phyloP scores from a whole-genome alignment of 2,888 invertebrate genomes.

The Automeris io region DNA sequence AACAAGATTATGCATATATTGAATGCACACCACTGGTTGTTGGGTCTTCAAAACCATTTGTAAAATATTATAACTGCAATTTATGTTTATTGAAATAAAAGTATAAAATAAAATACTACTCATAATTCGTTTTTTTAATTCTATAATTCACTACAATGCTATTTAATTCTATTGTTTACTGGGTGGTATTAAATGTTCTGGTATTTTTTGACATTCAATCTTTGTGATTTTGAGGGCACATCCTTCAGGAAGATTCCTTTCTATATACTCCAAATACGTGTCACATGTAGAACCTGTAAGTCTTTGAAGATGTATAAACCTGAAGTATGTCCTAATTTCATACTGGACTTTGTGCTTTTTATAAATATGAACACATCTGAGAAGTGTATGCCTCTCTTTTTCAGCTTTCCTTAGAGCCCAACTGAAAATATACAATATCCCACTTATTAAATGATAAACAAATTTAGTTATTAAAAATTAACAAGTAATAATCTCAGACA shows the following conservation, averaged over 20 bases:
- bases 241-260: conserved; percentile 98
- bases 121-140: conserved; percentile 35
- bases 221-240: conserved; percentile 94
- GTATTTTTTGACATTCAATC: conserved; percentile 78
- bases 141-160: conserved; percentile 19
- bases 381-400: conserved; percentile 86
- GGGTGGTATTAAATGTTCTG: conserved; percentile 73
- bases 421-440: conserved; percentile 81
- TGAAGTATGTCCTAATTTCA: conserved; percentile 94
- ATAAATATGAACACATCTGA: conserved; percentile 92
- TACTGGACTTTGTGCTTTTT: conserved; percentile 98
- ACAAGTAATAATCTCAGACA: background rate
- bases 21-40: no score
- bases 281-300: conserved; percentile 97
- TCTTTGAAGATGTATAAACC: conserved; percentile 87
- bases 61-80: no score
- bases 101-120: no score
- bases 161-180: conserved; percentile 26
- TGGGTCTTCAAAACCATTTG: no score
- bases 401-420: conserved; percentile 83
- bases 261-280: conserved; percentile 96
- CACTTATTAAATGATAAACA: no score
- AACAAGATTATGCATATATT: no score
- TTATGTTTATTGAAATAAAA: conserved; percentile 9
- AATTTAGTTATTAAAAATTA: conserved; percentile 3